Evolutionary conservation across 1,140 invertebrate species (phyloP), one percentile per base, ranked within the genome.

Genomic region (Brachionus paranguensis): DNA sequence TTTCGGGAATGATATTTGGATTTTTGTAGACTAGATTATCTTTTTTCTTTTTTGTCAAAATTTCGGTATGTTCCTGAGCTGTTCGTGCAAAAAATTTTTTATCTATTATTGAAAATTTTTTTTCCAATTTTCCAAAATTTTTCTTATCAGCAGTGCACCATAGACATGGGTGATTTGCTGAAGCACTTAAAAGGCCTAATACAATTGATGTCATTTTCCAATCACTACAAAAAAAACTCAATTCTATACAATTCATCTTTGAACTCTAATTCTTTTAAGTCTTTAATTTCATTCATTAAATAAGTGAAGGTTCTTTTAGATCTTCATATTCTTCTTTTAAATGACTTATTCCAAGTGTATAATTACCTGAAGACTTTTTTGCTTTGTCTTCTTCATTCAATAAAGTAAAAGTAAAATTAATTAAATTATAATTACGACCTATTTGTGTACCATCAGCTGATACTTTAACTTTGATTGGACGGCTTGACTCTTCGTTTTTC

Each of bases 341-440:
- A 33, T 68, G 3, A 33, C 11, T 1, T 5, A 33, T 0, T 12
- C 65, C 27, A 0, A 68, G 29, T 68, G 65, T 68, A 68, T 68
- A 68, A 68, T 68, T 68, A 5, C 65, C 33, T 0, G 65, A 68
- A 33, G 65, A 33, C 33, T 4, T 68, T 4, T 68, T 68, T n/a
- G 65, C 65, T 68, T 33, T 33, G n/a, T 68, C 29, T 41, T 29
- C 27, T 41, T 68, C 65, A 41, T 68, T 68, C 5, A 68, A 68
- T 14, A 68, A 14, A 33, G 29, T 68, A 68, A 68, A 68, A 41
- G 65, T 68, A 68, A 68, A 68, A 37, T 68, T 68, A 68, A 68
- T 68, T 41, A 68, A 33, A 14, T 41, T 68, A 1, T 14, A 41
- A 68, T 41, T 68, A 14, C 27, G 27, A 8, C 65, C 65, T 14